Percentiles rank a stretch among this genome's conserved stretches.
These are phyloP conservation scores for Gymnoscopelus braueri DNA, from an alignment of 2,797 vertebrate species.

Conservation along the genomic window DNA sequence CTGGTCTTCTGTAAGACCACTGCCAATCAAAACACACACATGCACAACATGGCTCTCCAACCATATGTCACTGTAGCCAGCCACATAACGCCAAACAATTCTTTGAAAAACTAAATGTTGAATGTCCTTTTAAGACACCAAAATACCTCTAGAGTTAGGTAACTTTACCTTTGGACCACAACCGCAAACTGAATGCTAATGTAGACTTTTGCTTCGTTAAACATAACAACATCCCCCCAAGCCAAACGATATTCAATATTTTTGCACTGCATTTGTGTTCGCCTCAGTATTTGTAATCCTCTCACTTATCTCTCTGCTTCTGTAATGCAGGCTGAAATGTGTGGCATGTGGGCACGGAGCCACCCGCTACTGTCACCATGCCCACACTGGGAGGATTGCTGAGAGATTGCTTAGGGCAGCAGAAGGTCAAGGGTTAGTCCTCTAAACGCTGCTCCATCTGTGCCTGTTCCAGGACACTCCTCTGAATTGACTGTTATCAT, in stretches of 20 bases:
- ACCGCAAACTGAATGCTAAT: constrained; percentile 1
- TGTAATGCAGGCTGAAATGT: not conserved
- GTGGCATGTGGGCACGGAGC: not conserved
- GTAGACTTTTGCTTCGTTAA: not conserved
- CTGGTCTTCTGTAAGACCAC: too few relatives aligned
- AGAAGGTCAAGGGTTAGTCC: constrained; percentile 37
- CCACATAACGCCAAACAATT: not conserved
- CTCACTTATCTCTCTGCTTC: too few relatives aligned
- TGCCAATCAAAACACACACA: too few relatives aligned
- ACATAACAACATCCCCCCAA: constrained; percentile 17
- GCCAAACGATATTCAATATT: constrained; percentile 4
- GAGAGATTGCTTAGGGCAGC: constrained; percentile 34
- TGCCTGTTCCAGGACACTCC: constrained; percentile 1
- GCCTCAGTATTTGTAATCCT: not conserved
- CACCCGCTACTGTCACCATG: not conserved
- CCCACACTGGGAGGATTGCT: constrained; percentile 24
- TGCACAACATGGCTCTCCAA: too few relatives aligned
- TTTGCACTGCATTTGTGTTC: constrained; percentile 26
- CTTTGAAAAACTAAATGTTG: not conserved
- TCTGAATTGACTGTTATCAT: constrained; percentile 22
- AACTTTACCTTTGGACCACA: not conserved
- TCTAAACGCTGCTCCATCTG: constrained; percentile 44
- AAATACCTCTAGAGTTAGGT: not conserved
- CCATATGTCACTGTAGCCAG: not conserved
- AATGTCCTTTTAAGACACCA: not conserved